phyloP scores from a whole-genome alignment of 2,888 invertebrate species.

The Theodoxus fluviatilis region DNA sequence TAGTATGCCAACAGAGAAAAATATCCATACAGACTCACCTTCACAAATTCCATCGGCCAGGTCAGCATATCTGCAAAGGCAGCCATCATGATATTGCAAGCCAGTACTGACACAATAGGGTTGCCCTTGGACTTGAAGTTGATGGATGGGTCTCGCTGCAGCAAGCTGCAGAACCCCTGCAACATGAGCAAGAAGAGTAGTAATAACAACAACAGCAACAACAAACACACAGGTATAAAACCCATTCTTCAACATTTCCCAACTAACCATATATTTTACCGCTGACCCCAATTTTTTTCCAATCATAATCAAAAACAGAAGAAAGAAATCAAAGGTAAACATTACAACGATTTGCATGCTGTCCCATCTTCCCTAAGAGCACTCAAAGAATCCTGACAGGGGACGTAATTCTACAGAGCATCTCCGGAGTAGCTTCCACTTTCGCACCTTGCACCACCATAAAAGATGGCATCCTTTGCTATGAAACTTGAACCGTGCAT shows the following conservation, averaged over 20 bases:
- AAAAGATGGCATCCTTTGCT: no score
- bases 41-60: slow-evolving; percentile 92
- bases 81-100: slow-evolving; percentile 82
- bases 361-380: no score
- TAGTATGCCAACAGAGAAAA: not conserved
- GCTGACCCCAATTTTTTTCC: no score
- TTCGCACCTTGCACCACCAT: no score
- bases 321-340: not conserved
- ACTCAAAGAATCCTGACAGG: no score
- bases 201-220: not conserved
- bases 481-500: no score
- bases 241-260: not conserved
- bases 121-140: slow-evolving; percentile 81
- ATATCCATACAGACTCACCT: slow-evolving; percentile 69
- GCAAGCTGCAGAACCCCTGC: slow-evolving; percentile 79
- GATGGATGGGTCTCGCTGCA: slow-evolving; percentile 75
- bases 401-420: no score
- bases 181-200: slow-evolving; percentile 27
- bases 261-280: no score
- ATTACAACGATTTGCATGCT: no score
- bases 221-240: not conserved
- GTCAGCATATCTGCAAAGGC: slow-evolving; percentile 79
- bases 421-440: no score
- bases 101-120: slow-evolving; percentile 80
- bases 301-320: not conserved